Conservation (phyloP, 2,113 vertebrate species). For the Brachypteracias leptosomus region DNA sequence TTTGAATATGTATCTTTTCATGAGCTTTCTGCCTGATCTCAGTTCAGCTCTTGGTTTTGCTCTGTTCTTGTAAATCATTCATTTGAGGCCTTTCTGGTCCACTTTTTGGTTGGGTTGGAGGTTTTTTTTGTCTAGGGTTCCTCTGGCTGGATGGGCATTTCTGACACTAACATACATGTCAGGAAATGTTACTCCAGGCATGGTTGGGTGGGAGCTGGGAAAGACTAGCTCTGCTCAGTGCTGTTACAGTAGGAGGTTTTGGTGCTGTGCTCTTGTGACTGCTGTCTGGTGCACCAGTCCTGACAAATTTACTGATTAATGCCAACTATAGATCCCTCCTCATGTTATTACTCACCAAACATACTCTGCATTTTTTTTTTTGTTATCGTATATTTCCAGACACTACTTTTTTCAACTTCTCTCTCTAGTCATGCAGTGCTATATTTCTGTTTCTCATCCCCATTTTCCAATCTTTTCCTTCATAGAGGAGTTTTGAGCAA, state of each 20-base stretch:
- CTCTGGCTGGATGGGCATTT: background rate
- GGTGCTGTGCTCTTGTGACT: background rate
- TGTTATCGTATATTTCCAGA: background rate
- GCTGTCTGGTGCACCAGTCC: background rate
- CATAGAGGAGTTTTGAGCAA: background rate
- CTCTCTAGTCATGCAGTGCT: background rate
- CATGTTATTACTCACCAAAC: background rate
- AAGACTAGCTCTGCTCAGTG: background rate
- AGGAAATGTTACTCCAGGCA: background rate
- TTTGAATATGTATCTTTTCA: background rate
- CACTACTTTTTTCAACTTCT: background rate
- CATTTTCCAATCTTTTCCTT: background rate
- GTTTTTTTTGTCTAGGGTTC: background rate
- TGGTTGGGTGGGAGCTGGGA: background rate
- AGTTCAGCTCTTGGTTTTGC: background rate
- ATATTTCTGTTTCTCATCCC: background rate
- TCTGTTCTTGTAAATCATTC: background rate
- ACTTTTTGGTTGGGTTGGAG: background rate
- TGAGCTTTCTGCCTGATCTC: background rate
- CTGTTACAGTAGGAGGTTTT: background rate
- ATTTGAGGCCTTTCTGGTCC: background rate
- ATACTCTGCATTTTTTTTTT: background rate
- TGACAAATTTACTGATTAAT: background rate
- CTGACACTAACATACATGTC: fast-evolving
- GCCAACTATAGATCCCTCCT: background rate